Conservation (phyloP, 2,888 invertebrate species). For the Cabera pusaria region DNA sequence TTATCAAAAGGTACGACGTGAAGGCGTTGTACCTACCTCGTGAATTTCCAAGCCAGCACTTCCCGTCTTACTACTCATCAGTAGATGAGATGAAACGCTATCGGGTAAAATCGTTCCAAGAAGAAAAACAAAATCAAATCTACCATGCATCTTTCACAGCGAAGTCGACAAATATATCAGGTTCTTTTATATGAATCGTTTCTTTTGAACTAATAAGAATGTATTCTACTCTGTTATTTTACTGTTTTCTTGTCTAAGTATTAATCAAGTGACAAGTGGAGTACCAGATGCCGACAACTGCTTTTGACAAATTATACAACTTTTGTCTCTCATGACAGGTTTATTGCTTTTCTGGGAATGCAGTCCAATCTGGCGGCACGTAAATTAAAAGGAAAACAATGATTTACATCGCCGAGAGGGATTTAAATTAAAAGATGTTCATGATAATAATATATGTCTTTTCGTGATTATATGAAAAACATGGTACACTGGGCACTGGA, state of each 20-base stretch:
- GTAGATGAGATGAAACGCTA: too few relatives aligned
- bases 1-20: too few relatives aligned
- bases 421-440: slow-evolving; percentile 20
- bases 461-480: slow-evolving; percentile 14
- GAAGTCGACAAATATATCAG: too few relatives aligned
- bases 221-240: too few relatives aligned
- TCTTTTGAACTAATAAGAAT: slow-evolving; percentile 8
- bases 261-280: slow-evolving; percentile 47
- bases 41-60: too few relatives aligned
- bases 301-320: slow-evolving; percentile 52
- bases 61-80: too few relatives aligned
- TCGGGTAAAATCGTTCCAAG: too few relatives aligned
- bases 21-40: too few relatives aligned
- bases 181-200: too few relatives aligned
- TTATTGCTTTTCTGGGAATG: slow-evolving; percentile 43
- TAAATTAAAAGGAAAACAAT: slow-evolving; percentile 31
- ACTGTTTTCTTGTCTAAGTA: slow-evolving; percentile 18
- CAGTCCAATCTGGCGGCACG: slow-evolving; percentile 28
- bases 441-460: slow-evolving; percentile 12
- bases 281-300: slow-evolving; percentile 47
- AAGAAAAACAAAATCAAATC: too few relatives aligned
- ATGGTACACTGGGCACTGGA: too few relatives aligned
- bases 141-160: too few relatives aligned
- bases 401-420: slow-evolving; percentile 18
- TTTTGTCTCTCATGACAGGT: slow-evolving; percentile 49